Base-by-base conservation (phyloP, 2,888 invertebrate species). In the Watsonalla cultraria region DNA sequence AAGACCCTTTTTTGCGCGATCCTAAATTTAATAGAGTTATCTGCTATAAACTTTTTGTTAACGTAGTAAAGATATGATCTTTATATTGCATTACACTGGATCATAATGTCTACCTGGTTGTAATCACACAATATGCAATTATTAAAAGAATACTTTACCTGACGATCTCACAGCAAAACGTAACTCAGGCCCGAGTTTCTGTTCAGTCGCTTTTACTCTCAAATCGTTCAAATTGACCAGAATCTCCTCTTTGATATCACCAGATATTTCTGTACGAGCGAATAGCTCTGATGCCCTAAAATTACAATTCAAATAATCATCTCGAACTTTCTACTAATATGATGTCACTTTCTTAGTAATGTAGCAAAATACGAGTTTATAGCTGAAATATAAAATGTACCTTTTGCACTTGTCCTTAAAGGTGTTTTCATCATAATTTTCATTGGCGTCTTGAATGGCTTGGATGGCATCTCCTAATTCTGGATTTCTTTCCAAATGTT, bases 141-240 rank as follows among this genome's bases (percentile, higher is more conserved):
- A 8, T 6, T 2, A 37, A 37, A 37, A 6, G 47, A 14, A 53
- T 46, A 24, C 39, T 39, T 52, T 70, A 90, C 90, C 90, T 61
- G 91, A 89, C 4, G 96, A 95, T 67, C 95, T 85, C 0, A 95
- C 94, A 0, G 95, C 95, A 77, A 93, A 94, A 47, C 87, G 85
- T 53, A 84, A 60, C 49, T 84, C 78, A 0, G 75, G 56, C 0
- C 79, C 79, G 9, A 82, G 63, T 35, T 78, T 77, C 48, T 79
- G 71, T n/a, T 79, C 74, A 0, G 53, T 52, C 47, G 76, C 75
- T 60, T 78, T 76, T 15, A 59, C 64, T 54, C 82, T 70, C 39
- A 88, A 61, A 8, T 80, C 66, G 5, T 72, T 61, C 46, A 92
- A 71, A 53, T 83, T 72, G 2, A 58, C 52, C 51, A 88, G 56